These are phyloP conservation scores for Uropetala carovei DNA, from an alignment of 2,888 invertebrate genomes.

Conservation along the genomic window DNA sequence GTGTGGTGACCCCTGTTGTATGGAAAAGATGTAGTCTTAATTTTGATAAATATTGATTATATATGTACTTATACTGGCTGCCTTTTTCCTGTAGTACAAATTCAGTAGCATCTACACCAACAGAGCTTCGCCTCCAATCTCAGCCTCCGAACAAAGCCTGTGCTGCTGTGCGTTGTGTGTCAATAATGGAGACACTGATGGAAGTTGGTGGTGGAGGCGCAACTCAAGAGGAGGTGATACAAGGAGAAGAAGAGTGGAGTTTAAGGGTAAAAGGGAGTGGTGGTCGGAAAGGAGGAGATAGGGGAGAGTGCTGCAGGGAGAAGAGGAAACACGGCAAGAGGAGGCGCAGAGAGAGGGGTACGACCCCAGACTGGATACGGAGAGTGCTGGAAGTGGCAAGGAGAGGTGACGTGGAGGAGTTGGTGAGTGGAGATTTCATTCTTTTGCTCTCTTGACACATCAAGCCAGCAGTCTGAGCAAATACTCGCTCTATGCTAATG, in stretches of 20 bases:
- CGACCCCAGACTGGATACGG: conserved; percentile 74
- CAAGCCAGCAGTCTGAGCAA: not conserved
- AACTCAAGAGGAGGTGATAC: conserved; percentile 34
- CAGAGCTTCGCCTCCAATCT: conserved; percentile 35
- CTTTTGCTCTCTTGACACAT: not conserved
- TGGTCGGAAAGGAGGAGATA: not conserved
- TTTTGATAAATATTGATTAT: not conserved
- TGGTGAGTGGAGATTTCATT: conserved; percentile 71
- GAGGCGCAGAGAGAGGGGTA: conserved; percentile 70
- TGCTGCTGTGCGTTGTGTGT: conserved; percentile 56
- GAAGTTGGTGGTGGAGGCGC: conserved; percentile 53
- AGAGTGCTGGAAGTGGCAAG: conserved; percentile 73
- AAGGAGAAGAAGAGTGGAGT: conserved; percentile 37
- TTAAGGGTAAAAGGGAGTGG: not conserved
- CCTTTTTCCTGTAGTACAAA: not conserved
- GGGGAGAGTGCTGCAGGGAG: conserved; percentile 1
- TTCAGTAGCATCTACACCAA: conserved; percentile 6
- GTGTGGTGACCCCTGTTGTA: too few species aligned
- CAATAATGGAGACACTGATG: conserved; percentile 53
- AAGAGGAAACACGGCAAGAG: conserved; percentile 34
- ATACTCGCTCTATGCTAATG: too few species aligned
- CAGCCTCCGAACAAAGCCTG: conserved; percentile 56
- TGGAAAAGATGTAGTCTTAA: too few species aligned
- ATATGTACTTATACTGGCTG: not conserved
- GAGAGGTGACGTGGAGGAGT: conserved; percentile 71